Base-by-base conservation (phyloP, 2,888 invertebrate species). In the Sceliomorpha sp. region DNA sequence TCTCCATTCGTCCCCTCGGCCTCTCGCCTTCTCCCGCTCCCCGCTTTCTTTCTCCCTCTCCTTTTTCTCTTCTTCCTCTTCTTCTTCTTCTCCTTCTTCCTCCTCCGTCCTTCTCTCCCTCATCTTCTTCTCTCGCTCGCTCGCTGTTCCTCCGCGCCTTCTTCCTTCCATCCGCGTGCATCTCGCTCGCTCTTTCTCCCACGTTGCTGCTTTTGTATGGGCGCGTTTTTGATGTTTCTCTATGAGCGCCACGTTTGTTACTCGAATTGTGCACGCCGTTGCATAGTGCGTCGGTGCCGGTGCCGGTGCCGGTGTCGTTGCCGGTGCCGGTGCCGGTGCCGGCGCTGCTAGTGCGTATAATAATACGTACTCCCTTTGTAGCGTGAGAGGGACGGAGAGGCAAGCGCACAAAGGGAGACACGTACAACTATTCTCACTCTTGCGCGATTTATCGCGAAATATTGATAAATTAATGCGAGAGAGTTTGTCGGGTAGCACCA, bases 191-290 rank as follows among this genome's bases (percentile, higher is more conserved):
- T 27, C 47, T 14, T 39, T 53, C 37, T 8, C 26, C 36, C 32
- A 40, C 31, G n/a, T 60, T 72, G 77, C 82, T n/a, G n/a, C n/a
- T n/a, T 84, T 85, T 84, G 80, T 83, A 68, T 75, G 70, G 72
- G 73, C 53, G 76, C 73, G 76, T 77, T 82, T 84, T 85, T 83
- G 76, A 84, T 83, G 84, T 83, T 82, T 76, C 76, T 76, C 76
- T 63, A 70, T 74, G 71, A 71, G 69, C 55, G 53, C 71, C n/a
- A 71, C 73, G 70, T 70, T 70, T 68, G 47, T 71, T 56, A 68
- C 58, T 64, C 55, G 60, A 60, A 62, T 70, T 62, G 72, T 66
- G 55, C 48, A 39, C 42, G 31, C 48, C 34, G 63, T n/a, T 32
- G 37, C 47, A 15, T 17, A 37, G 37, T 24, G 24, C n/a, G 24